phyloP scores from a whole-genome alignment of 2,888 invertebrate species.

The Drosophila fungiperda region DNA sequence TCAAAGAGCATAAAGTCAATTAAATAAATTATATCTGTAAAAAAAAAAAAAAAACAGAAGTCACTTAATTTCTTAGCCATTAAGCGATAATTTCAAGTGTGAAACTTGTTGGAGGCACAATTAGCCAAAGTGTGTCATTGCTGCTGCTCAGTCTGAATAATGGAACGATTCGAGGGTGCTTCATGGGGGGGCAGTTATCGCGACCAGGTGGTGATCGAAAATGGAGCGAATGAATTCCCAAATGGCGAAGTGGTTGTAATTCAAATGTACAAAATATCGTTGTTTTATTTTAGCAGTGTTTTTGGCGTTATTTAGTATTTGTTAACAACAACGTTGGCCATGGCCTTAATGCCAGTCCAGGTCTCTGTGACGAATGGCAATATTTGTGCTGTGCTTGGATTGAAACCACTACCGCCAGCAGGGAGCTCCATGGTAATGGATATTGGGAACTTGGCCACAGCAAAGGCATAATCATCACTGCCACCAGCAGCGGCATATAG shows the following conservation, averaged over 20 bases:
- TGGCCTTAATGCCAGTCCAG: slow-evolving; percentile 85
- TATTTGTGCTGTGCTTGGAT: slow-evolving; percentile 87
- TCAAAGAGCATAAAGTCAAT: not conserved
- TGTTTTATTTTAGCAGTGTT: slow-evolving; percentile 52
- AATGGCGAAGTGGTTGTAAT: slow-evolving; percentile 4
- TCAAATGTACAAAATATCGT: slow-evolving; percentile 38
- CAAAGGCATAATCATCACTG: slow-evolving; percentile 89
- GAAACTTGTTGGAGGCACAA: slow-evolving; percentile 24
- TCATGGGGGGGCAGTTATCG: slow-evolving; percentile 36
- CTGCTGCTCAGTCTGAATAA: slow-evolving; percentile 2
- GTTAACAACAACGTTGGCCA: slow-evolving; percentile 77
- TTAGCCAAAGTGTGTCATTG: slow-evolving; percentile 32
- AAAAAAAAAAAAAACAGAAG: not conserved
- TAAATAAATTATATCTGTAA: not conserved
- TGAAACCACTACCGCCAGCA: slow-evolving; percentile 87
- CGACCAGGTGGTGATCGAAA: slow-evolving; percentile 10
- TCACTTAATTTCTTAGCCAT: slow-evolving; percentile 6
- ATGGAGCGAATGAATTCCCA: slow-evolving; percentile 1
- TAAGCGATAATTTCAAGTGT: slow-evolving; percentile 31
- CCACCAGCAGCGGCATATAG: slow-evolving; percentile 87
- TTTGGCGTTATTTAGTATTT: slow-evolving; percentile 48
- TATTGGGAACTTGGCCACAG: slow-evolving; percentile 86
- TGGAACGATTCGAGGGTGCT: slow-evolving; percentile 8
- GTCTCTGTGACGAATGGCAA: slow-evolving; percentile 87
- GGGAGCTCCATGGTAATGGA: slow-evolving; percentile 89